Base-by-base conservation (phyloP, 2,888 invertebrate genomes). In the Oscheius onirici region DNA sequence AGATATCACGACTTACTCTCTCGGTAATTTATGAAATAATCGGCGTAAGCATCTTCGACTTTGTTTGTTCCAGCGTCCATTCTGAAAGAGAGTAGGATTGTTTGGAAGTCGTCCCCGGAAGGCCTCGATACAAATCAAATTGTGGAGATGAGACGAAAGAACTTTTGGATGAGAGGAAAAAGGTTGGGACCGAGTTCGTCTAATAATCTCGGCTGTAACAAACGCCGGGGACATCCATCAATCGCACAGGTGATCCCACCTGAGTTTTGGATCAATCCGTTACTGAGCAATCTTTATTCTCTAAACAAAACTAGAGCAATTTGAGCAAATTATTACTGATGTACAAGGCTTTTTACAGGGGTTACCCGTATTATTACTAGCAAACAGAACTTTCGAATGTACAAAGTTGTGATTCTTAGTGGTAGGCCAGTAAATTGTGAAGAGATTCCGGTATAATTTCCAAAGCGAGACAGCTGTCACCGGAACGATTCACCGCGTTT, bases 21-120 rank as follows among this genome's bases (percentile, higher is more conserved):
- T 68, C 78, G 75, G 71, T 81, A 83, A 69, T 83, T 81, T 44
- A 81, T 54, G 73, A 83, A 83, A 43, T 83, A 83, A 65, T 83
- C 83, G 67, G 78, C 77, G 72, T 83, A 83, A 10, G 79, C 77
- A 20, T 72, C 70, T 11, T 67, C 71, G 52, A 70, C 73, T 34
- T 52, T 24, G 24, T 73, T 61, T 46, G 17, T 46, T 26, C 46
- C 8, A 11, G 13, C 11, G n/a, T 26, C 17, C 49, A 28, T 49
- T 28, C 24, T 55, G 54, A 55, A 28, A 55, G 24, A 26, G 15
- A 55, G 54, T 55, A 20, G 46, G 20, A 20, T 46, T 20, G 26
- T 26, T 55, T 6, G 54, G 26, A 55, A 26, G 26, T n/a, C 54
- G 8, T 55, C 54, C 34, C 26, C 24, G 46, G 60, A 43, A 55